These are phyloP conservation scores for Riptortus pedestris DNA, from an alignment of 1,140 invertebrate genomes.

Conservation along the genomic window DNA sequence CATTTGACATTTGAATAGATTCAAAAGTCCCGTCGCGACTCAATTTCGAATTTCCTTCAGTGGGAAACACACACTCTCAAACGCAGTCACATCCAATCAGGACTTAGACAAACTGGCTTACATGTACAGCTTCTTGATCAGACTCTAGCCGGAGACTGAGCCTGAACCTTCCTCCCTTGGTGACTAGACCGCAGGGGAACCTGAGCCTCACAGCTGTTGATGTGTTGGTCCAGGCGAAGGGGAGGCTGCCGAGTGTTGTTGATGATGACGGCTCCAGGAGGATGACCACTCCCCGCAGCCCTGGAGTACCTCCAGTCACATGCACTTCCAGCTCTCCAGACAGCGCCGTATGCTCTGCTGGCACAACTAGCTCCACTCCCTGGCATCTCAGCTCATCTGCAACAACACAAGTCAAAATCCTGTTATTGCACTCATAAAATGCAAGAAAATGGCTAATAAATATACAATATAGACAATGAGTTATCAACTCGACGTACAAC, in stretches of 20 bases:
- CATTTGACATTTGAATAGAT: too few species aligned
- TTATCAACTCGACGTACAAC: background rate
- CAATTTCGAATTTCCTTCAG: too few species aligned
- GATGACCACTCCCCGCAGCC: conserved; percentile 19
- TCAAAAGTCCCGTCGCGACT: too few species aligned
- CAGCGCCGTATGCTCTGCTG: conserved; percentile 31
- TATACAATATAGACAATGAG: background rate
- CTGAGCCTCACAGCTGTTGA: conserved; percentile 36
- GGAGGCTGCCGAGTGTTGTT: conserved; percentile 15
- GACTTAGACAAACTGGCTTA: too few species aligned
- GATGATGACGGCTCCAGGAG: conserved; percentile 7
- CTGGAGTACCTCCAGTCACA: conserved; percentile 20
- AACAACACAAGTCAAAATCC: conserved; percentile 10
- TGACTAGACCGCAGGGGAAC: conserved; percentile 57
- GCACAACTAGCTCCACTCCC: conserved; percentile 30
- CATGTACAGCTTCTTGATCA: conserved; percentile 28
- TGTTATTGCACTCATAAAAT: background rate
- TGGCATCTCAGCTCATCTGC: conserved; percentile 27
- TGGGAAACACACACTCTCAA: too few species aligned
- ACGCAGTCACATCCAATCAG: too few species aligned
- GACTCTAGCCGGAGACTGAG: conserved; percentile 33
- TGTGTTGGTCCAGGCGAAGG: conserved; percentile 22
- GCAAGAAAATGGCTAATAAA: background rate
- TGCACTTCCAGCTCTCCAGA: conserved; percentile 31
- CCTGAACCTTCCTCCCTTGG: conserved; percentile 47